Percentiles rank a stretch among this genome's conserved stretches.
Conservation (phyloP, 1,140 invertebrate species). For the Tetraneura akinire region DNA sequence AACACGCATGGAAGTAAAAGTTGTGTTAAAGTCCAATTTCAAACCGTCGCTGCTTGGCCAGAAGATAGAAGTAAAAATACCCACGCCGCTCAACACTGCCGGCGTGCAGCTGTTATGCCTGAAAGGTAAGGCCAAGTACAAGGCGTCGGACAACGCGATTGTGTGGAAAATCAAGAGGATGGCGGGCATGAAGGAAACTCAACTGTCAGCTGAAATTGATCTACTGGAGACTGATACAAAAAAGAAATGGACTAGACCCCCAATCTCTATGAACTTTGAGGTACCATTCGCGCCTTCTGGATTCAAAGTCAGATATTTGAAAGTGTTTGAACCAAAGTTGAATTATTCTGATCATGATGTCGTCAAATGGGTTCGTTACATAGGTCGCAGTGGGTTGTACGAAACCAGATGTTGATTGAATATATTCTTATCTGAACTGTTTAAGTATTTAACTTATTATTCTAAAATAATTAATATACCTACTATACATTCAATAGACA, state of each 20-base stretch:
- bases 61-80: constrained; percentile 99
- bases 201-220: constrained; percentile 98
- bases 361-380: constrained; percentile 99
- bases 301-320: constrained; percentile 98
- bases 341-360: constrained; percentile 99
- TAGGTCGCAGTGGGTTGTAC: constrained; percentile 97
- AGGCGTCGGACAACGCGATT: constrained; percentile 99
- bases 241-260: constrained; percentile 99
- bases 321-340: constrained; percentile 99
- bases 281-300: constrained; percentile 94
- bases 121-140: constrained; percentile 99
- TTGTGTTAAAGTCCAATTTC: constrained; percentile 99
- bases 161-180: constrained; percentile 99
- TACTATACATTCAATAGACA: too few relatives aligned
- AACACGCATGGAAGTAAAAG: constrained; percentile 99
- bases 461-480: constrained; percentile 2
- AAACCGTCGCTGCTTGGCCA: constrained; percentile 97
- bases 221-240: constrained; percentile 97
- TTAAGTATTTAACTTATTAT: background rate
- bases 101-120: constrained; percentile 98
- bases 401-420: constrained; percentile 91
- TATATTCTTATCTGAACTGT: background rate
- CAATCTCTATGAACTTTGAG: constrained; percentile 99
- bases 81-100: constrained; percentile 97
- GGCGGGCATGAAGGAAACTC: constrained; percentile 99